Evolutionary conservation across 2,113 vertebrate genomes (phyloP).

Genomic region (Trogon melanurus): DNA sequence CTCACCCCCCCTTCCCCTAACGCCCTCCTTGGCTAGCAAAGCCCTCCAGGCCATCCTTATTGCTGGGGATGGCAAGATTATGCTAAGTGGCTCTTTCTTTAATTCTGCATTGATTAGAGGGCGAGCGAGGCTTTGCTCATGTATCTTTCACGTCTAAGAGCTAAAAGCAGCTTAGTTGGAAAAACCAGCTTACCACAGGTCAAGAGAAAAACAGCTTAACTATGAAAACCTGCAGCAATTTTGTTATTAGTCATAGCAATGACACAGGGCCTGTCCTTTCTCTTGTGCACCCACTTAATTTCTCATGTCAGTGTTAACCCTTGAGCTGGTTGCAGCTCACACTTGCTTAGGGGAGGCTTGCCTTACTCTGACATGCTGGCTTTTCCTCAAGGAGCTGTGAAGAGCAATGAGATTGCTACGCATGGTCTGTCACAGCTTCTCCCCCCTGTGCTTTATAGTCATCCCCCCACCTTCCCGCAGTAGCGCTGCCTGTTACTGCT

Average conservation of each 20-base stretch:
- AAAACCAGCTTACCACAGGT: slow-evolving; percentile 44
- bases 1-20: accelerated
- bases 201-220: slow-evolving; percentile 43
- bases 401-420: not conserved
- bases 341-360: not conserved
- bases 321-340: not conserved
- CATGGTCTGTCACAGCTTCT: not conserved
- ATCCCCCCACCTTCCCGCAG: accelerated
- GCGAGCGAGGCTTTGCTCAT: not conserved
- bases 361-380: not conserved
- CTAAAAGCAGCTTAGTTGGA: slow-evolving; percentile 47
- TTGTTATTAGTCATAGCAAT: not conserved
- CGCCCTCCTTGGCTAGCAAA: not conserved
- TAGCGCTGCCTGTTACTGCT: not conserved
- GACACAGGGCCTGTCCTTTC: not conserved
- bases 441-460: not conserved
- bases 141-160: not conserved
- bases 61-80: not conserved
- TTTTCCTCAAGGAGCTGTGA: not conserved
- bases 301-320: not conserved
- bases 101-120: slow-evolving; percentile 23
- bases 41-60: not conserved
- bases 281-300: not conserved
- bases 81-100: not conserved
- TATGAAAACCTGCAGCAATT: not conserved